Conservation (phyloP, 2,113 vertebrate species). For the Acrocephalus arundinaceus region DNA sequence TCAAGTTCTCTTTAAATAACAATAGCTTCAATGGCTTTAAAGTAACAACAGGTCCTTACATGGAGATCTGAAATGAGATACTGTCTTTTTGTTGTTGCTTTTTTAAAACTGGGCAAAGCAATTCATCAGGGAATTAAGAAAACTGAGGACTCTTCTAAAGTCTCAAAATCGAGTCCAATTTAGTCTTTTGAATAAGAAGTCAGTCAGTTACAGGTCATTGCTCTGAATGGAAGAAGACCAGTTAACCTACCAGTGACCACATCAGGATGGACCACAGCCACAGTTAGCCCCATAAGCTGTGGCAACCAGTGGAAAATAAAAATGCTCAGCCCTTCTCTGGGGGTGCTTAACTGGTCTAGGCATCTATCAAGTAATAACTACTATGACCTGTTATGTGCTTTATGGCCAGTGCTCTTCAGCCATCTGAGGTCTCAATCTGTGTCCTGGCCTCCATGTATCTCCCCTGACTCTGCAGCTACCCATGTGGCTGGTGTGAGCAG, state of each 20-base stretch:
- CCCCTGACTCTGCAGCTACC: background rate
- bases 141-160: background rate
- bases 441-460: background rate
- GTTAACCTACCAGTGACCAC: background rate
- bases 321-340: background rate
- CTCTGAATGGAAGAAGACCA: background rate
- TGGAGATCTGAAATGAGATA: background rate
- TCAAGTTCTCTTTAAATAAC: constrained; percentile 7
- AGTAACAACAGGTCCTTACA: background rate
- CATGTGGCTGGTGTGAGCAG: background rate
- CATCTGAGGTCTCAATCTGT: background rate
- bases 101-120: background rate
- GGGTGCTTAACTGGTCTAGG: background rate
- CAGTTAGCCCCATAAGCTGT: background rate
- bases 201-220: background rate
- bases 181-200: background rate
- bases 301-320: background rate
- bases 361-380: background rate
- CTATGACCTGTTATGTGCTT: background rate
- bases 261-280: background rate
- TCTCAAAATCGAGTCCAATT: background rate
- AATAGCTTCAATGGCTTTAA: background rate
- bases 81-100: background rate
- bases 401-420: background rate
- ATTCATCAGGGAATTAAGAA: background rate